These are phyloP conservation scores for Argyrosomus regius DNA, from an alignment of 2,797 vertebrate genomes.

Conservation along the genomic window DNA sequence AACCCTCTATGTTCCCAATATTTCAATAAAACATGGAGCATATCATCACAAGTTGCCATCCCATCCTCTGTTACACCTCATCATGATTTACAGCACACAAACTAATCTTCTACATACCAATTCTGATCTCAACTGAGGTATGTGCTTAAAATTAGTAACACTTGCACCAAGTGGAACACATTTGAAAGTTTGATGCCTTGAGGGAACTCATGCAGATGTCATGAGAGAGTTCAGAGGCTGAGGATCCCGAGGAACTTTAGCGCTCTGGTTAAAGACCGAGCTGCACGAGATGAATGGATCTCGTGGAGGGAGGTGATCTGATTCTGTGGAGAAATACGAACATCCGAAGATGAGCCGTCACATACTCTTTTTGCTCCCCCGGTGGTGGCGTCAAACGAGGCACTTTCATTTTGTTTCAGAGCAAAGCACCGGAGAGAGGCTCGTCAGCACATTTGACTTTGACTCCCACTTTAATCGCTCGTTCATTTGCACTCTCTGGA, in stretches of 20 bases:
- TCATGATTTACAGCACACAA: background rate
- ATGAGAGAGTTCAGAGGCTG: constrained; percentile 4
- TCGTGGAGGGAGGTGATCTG: constrained; percentile 12
- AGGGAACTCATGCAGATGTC: background rate
- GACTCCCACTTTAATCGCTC: constrained; percentile 10
- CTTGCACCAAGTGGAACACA: background rate
- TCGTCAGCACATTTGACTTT: constrained; percentile 50
- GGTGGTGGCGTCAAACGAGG: constrained; percentile 31
- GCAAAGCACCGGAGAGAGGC: constrained; percentile 31
- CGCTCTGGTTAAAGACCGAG: constrained; percentile 5
- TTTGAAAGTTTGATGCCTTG: background rate
- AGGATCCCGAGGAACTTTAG: constrained; percentile 5
- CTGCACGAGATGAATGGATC: constrained; percentile 26
- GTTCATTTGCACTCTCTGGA: constrained; percentile 24
- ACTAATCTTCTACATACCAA: background rate
- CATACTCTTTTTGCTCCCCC: constrained; percentile 4
- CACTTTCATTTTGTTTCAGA: constrained; percentile 50
- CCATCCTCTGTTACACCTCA: background rate
- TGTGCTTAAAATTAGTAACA: background rate
- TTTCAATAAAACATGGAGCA: too few relatives aligned
- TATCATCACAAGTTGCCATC: background rate
- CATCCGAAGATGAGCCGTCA: constrained; percentile 30
- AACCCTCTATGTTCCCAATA: too few relatives aligned
- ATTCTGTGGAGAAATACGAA: constrained; percentile 34
- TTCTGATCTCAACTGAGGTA: background rate